Percentiles rank a stretch among this genome's conserved stretches.
Evolutionary conservation across 2,888 invertebrate genomes (phyloP).

Genomic region (Cacoxenus indagator): DNA sequence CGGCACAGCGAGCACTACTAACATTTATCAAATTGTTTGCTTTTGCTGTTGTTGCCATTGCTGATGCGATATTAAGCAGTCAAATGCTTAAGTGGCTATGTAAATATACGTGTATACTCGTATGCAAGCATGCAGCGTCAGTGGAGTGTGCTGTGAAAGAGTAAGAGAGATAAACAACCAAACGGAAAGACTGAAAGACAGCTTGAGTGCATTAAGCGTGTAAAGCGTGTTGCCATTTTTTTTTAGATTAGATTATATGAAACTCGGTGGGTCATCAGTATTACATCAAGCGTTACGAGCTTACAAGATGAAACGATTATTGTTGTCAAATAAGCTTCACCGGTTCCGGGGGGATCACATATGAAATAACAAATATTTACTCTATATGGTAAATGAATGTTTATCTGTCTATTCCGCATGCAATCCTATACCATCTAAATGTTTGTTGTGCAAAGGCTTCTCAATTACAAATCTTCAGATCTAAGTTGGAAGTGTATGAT

Average conservation of each 20-base stretch:
- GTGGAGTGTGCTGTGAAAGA: background rate
- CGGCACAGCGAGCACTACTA: background rate
- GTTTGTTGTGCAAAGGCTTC: no score
- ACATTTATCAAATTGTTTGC: background rate
- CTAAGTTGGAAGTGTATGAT: no score
- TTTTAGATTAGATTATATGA: background rate
- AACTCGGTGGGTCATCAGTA: background rate
- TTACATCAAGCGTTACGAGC: background rate
- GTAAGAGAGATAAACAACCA: background rate
- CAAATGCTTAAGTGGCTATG: constrained; percentile 14
- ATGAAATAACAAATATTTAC: no score
- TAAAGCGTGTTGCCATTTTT: background rate
- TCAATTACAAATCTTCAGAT: no score
- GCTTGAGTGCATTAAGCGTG: constrained; percentile 1
- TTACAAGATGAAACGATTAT: background rate
- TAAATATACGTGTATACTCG: background rate
- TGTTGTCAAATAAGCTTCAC: background rate
- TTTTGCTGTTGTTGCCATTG: background rate
- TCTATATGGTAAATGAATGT: no score
- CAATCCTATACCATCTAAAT: no score
- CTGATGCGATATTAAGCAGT: background rate
- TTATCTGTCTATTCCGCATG: no score
- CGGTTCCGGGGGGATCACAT: no score
- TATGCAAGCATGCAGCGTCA: background rate
- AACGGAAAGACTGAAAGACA: background rate